Base-by-base conservation (phyloP, 1,140 invertebrate species). In the Ips nitidus region DNA sequence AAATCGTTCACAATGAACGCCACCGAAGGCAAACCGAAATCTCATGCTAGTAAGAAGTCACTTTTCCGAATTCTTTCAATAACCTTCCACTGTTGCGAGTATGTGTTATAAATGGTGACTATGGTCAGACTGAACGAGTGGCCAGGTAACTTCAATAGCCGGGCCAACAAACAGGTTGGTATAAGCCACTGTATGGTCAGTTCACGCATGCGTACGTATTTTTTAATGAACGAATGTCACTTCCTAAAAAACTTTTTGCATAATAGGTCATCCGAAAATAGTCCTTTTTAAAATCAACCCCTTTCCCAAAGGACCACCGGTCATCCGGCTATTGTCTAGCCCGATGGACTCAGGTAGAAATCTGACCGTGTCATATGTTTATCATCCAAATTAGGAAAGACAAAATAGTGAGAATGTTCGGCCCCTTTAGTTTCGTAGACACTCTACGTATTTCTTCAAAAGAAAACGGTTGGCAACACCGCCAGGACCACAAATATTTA, bases 211-310 rank as follows among this genome's bases (percentile, higher is more conserved):
- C 69, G 69, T 71, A 37, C 7, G 37, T 22, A 39, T 52, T 66
- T 71, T 66, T 71, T 66, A 60, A 53, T 52, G 47, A 56, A 8
- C 47, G 42, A 47, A 61, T 71, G 64, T 60, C 63, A 71, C 50
- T 71, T 71, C 63, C 64, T 57, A 59, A 66, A 71, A 71, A 71
- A 71, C 45, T 58, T 70, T 69, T 66, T 53, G 63, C 69, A 71
- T 71, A 66, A 65, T 66, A 42, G 62, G 62, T 52, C 60, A 38
- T 62, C 37, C 56, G 4, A 59, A 71, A 64, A 61, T 45, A 39
- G 22, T 41, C 37, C 22, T 42, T 55, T 45, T 39, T 22, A 65
- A 70, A 60, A 66, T 47, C 64, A 53, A 71, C 69, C 69, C 69
- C 53, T 70, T 71, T 71, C 41, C 52, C 45, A 59, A 66, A 65